Percentiles rank a stretch among this genome's conserved stretches.
Conservation (phyloP, 2,113 vertebrate species). For the Passer montanus region DNA sequence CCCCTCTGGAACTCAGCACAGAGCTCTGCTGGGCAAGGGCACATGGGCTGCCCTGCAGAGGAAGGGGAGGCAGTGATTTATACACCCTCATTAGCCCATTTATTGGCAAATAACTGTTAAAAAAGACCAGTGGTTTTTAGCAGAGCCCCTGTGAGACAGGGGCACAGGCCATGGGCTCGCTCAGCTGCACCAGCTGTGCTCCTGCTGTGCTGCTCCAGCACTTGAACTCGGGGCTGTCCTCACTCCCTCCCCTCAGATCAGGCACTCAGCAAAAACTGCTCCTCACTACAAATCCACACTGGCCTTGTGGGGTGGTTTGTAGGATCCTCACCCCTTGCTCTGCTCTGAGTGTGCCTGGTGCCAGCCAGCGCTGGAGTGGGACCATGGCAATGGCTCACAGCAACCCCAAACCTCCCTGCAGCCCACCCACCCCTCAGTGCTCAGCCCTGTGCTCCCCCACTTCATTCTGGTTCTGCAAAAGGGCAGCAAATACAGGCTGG, state of each 20-base stretch:
- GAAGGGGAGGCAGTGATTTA: background rate
- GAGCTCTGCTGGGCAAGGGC: background rate
- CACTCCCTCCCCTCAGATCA: rapidly evolving
- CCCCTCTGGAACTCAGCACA: background rate
- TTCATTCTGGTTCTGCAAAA: background rate
- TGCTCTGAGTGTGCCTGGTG: rapidly evolving
- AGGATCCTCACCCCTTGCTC: background rate
- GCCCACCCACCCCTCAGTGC: background rate
- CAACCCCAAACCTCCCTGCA: background rate
- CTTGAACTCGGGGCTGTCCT: background rate
- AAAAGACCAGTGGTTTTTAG: background rate
- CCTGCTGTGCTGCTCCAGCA: background rate
- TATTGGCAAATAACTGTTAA: background rate
- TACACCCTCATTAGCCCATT: background rate
- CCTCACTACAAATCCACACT: background rate
- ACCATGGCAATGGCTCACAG: background rate
- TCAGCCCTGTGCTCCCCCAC: background rate
- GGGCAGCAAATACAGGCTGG: background rate
- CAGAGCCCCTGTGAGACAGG: background rate
- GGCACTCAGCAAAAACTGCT: background rate
- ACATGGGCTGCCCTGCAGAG: background rate
- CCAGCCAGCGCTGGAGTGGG: background rate
- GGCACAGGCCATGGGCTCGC: background rate
- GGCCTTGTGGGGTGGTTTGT: background rate
- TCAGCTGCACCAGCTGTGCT: background rate